Percentiles rank a stretch among this genome's conserved stretches.
Conservation (phyloP, 1,140 invertebrate genomes). For the Notospermus geniculatus region DNA sequence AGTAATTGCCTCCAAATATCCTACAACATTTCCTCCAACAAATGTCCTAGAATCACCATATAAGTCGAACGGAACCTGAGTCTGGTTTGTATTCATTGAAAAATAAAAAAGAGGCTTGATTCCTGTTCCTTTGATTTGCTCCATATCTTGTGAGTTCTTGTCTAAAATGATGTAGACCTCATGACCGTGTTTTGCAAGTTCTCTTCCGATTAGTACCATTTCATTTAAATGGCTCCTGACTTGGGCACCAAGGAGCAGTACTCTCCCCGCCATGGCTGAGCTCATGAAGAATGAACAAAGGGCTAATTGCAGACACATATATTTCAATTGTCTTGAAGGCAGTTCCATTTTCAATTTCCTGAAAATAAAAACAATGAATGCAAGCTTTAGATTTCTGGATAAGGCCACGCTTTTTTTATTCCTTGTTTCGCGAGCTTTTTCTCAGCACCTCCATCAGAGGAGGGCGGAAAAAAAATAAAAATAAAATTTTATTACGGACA, state of each 20-base stretch:
- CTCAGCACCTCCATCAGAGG: too few species aligned
- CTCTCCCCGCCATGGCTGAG: neutral
- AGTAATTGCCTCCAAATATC: neutral
- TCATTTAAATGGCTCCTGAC: neutral
- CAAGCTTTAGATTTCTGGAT: too few species aligned
- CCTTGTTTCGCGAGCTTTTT: too few species aligned
- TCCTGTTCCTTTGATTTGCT: neutral
- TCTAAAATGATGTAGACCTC: slow-evolving; percentile 2
- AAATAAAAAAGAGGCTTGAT: neutral
- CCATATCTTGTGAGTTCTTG: neutral
- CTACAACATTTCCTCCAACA: neutral
- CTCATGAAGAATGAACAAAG: too few species aligned
- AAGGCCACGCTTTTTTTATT: too few species aligned
- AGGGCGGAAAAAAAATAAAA: too few species aligned
- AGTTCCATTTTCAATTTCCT: too few species aligned
- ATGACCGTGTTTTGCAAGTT: slow-evolving; percentile 2
- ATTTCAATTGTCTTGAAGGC: too few species aligned
- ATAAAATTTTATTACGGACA: too few species aligned
- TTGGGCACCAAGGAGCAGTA: neutral
- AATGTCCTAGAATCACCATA: neutral
- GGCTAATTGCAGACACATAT: too few species aligned
- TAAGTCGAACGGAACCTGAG: neutral
- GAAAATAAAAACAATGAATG: too few species aligned
- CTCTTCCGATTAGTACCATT: neutral
- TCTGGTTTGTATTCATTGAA: neutral